Evolutionary conservation across 2,797 vertebrate species (phyloP).

Genomic region (Scolopax rusticola): DNA sequence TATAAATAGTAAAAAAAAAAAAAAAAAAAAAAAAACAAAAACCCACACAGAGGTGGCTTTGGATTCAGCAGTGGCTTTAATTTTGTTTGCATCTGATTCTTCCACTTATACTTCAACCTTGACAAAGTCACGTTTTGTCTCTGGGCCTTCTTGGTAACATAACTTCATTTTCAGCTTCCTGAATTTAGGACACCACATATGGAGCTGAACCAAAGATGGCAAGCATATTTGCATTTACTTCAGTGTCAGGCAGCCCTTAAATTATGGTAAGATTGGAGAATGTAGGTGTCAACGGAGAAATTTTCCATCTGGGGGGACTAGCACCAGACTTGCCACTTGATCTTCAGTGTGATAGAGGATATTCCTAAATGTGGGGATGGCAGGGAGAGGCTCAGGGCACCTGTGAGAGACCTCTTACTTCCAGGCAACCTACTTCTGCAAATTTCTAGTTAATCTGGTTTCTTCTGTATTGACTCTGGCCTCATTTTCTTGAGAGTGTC

Average conservation of each 20-base stretch:
- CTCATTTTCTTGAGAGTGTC: background rate
- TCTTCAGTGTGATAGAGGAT: background rate
- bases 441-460: background rate
- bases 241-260: background rate
- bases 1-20: background rate
- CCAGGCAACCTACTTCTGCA: background rate
- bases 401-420: background rate
- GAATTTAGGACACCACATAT: slow-evolving; percentile 49
- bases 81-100: background rate
- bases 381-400: background rate
- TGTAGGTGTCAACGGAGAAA: background rate
- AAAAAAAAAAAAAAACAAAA: background rate
- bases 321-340: background rate
- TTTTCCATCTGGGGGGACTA: background rate
- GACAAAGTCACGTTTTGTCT: background rate
- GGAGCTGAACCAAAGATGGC: slow-evolving; percentile 16
- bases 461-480: background rate
- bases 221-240: background rate
- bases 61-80: background rate
- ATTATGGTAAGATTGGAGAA: background rate
- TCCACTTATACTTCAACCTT: background rate
- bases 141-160: background rate
- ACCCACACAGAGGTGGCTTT: background rate
- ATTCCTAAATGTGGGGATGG: background rate
- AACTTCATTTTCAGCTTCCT: background rate